Evolutionary conservation across 2,797 vertebrate species (phyloP).

Genomic region (Tragelaphus oryx): DNA sequence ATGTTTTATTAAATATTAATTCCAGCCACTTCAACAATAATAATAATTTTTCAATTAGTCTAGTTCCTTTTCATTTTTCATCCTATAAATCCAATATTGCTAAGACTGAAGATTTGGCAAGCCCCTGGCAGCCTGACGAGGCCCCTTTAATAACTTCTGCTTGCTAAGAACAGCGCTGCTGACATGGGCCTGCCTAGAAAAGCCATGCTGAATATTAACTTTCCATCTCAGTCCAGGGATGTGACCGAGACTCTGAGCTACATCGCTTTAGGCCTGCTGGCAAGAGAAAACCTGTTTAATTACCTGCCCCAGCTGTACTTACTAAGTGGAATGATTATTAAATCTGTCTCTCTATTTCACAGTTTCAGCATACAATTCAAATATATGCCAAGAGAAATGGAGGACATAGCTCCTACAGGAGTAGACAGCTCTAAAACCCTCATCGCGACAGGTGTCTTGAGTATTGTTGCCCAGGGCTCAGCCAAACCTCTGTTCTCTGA

Average conservation of each 20-base stretch:
- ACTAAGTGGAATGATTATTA: slow-evolving; percentile 69
- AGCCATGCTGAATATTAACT: slow-evolving; percentile 54
- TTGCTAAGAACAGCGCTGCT: slow-evolving; percentile 45
- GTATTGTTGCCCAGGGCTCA: slow-evolving; percentile 4
- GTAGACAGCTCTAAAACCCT: slow-evolving; percentile 5
- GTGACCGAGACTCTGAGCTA: neutral
- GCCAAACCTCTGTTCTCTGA: slow-evolving; percentile 10
- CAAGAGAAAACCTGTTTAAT: slow-evolving; percentile 72
- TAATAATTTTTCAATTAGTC: slow-evolving; percentile 47
- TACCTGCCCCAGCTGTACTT: slow-evolving; percentile 69
- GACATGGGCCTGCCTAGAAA: slow-evolving; percentile 10
- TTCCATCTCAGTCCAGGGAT: slow-evolving; percentile 42
- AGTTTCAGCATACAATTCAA: slow-evolving; percentile 51
- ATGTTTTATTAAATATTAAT: slow-evolving; percentile 39
- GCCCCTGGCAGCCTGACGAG: neutral
- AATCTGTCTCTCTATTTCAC: slow-evolving; percentile 65
- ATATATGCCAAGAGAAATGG: slow-evolving; percentile 35
- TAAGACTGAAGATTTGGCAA: slow-evolving; percentile 34
- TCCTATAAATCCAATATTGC: slow-evolving; percentile 42
- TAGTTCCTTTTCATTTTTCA: slow-evolving; percentile 53
- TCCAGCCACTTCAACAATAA: neutral
- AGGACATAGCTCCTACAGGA: neutral
- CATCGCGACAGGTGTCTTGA: neutral
- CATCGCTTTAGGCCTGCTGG: slow-evolving; percentile 52
- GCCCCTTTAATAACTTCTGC: slow-evolving; percentile 60